phyloP scores from a whole-genome alignment of 2,113 vertebrate species.

The Pomatostomus ruficeps region DNA sequence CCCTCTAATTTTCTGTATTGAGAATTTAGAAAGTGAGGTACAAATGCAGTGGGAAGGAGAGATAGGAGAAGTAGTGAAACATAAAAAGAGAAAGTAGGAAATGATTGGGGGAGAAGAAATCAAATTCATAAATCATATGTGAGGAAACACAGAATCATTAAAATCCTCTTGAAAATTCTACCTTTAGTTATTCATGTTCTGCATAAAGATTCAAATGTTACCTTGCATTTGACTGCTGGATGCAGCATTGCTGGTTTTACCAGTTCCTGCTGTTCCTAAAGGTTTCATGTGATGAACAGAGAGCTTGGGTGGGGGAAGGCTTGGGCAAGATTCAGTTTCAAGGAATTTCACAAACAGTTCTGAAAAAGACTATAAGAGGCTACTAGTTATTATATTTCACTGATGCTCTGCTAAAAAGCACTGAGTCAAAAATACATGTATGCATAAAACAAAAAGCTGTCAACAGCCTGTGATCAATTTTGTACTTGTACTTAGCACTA shows the following conservation, averaged over 20 bases:
- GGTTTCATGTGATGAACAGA: constrained; percentile 82
- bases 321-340: constrained; percentile 89
- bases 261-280: constrained; percentile 72
- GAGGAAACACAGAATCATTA: neutral
- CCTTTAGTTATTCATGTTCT: neutral
- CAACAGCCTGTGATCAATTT: neutral
- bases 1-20: neutral
- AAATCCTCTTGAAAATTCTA: neutral
- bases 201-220: constrained; percentile 37
- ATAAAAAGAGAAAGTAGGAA: neutral
- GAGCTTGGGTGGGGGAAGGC: constrained; percentile 83
- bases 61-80: neutral
- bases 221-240: constrained; percentile 63
- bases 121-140: neutral
- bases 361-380: constrained; percentile 87
- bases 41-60: neutral
- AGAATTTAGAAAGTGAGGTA: neutral
- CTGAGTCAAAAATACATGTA: neutral
- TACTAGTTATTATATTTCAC: neutral
- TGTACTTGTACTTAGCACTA: neutral
- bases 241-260: constrained; percentile 30
- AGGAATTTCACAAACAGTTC: constrained; percentile 97
- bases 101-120: neutral
- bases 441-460: neutral
- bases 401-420: neutral